phyloP scores from a whole-genome alignment of 23 tunicate species.

The Ascidia mentula region DNA sequence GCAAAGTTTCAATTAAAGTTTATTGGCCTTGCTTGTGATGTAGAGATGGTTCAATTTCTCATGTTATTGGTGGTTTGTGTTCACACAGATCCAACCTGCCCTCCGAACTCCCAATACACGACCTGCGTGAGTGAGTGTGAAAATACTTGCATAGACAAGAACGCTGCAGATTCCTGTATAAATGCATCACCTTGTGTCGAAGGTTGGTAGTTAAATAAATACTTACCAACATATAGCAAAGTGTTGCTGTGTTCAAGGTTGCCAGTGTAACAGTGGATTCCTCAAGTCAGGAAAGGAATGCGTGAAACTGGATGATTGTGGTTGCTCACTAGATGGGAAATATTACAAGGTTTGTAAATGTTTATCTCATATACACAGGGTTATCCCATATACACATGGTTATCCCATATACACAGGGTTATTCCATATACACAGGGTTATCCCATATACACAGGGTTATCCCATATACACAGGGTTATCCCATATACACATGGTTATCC shows the following conservation, averaged over 20 bases:
- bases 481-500: too few species aligned
- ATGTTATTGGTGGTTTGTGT: background rate
- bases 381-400: too few species aligned
- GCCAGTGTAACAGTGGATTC: conserved; percentile 33
- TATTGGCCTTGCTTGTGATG: too few species aligned
- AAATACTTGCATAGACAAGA: conserved; percentile 26
- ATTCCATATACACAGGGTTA: too few species aligned
- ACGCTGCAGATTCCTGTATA: conserved; percentile 9
- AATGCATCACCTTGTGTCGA: conserved; percentile 33
- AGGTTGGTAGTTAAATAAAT: conserved; percentile 3
- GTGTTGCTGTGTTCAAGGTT: conserved; percentile 12
- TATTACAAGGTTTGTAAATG: conserved; percentile 30
- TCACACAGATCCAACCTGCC: conserved; percentile 26
- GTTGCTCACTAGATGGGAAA: conserved; percentile 28
- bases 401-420: too few species aligned
- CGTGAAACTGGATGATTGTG: conserved; percentile 30
- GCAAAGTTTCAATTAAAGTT: too few species aligned
- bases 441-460: too few species aligned
- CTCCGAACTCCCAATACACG: conserved; percentile 33
- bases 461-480: too few species aligned
- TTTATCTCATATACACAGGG: too few species aligned
- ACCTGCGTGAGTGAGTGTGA: conserved; percentile 51
- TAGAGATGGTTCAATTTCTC: too few species aligned
- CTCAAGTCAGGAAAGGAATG: conserved; percentile 27
- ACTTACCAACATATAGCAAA: background rate